Conservation (phyloP, 2,113 vertebrate genomes). For the Steatornis caripensis region DNA sequence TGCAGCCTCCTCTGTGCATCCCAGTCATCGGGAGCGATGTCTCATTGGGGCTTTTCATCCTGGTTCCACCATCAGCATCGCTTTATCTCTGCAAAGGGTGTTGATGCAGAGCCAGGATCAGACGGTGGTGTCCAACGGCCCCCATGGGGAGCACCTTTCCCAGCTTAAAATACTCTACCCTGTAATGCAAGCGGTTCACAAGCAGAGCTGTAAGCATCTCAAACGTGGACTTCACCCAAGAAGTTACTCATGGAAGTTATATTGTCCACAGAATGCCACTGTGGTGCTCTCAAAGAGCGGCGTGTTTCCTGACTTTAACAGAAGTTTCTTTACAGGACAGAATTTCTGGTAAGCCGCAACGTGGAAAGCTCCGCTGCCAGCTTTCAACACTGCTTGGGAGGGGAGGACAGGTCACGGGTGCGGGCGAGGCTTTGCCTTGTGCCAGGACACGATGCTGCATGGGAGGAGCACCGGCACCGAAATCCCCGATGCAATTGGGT, state of each 20-base stretch:
- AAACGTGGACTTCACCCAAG: rapidly evolving
- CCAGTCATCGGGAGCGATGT: rapidly evolving
- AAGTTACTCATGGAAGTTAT: background rate
- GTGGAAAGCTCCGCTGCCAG: background rate
- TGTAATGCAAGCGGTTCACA: background rate
- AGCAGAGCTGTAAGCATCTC: background rate
- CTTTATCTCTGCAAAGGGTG: background rate
- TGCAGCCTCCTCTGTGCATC: rapidly evolving
- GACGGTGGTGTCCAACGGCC: background rate
- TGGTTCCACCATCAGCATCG: background rate
- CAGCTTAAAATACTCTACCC: background rate
- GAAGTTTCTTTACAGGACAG: background rate
- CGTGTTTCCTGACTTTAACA: background rate
- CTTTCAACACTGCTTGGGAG: background rate
- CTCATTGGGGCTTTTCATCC: background rate
- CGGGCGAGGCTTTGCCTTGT: background rate
- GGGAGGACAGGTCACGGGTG: background rate
- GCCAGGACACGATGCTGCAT: rapidly evolving
- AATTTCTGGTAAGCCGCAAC: rapidly evolving
- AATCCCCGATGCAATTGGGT: background rate
- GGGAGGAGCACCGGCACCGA: background rate
- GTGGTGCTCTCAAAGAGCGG: rapidly evolving
- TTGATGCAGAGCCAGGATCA: background rate
- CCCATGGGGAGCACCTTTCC: background rate
- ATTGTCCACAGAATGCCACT: rapidly evolving